Conservation (phyloP, 64 coral and sea anemone species). For the Porites australiensis region DNA sequence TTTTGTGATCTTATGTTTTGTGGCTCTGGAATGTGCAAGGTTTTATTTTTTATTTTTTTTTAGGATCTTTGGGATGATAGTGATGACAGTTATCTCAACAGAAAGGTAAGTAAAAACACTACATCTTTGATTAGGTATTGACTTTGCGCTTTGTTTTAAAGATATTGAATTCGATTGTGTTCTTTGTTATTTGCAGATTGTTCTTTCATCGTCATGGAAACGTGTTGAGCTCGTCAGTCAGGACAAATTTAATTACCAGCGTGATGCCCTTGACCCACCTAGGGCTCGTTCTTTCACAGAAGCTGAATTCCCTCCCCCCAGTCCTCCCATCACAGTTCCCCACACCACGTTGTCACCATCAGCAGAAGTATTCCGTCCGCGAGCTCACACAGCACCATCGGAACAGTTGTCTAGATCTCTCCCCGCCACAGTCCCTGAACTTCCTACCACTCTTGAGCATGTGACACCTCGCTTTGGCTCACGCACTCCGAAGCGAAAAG, state of each 20-base stretch:
- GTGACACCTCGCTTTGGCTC: constrained; percentile 74
- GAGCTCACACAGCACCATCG: constrained; percentile 79
- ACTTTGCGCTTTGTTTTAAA: too few species aligned
- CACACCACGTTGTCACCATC: constrained; percentile 84
- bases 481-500: constrained; percentile 93
- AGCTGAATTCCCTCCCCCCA: constrained; percentile 32
- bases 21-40: not conserved
- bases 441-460: constrained; percentile 52
- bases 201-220: constrained; percentile 97
- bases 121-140: too few species aligned
- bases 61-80: constrained; percentile 99
- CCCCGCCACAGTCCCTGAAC: constrained; percentile 82
- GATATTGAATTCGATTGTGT: not conserved
- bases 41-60: not conserved
- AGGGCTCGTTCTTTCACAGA: constrained; percentile 78
- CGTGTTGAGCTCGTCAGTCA: constrained; percentile 91
- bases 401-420: constrained; percentile 87
- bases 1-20: not conserved
- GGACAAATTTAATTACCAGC: constrained; percentile 87
- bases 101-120: constrained; percentile 74
- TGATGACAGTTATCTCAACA: constrained; percentile 91
- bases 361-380: constrained; percentile 94
- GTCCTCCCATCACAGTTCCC: constrained; percentile 46
- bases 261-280: constrained; percentile 74
- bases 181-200: constrained; percentile 59